Evolutionary conservation across 2,888 invertebrate species (phyloP).

Genomic region (Plebejus argus): DNA sequence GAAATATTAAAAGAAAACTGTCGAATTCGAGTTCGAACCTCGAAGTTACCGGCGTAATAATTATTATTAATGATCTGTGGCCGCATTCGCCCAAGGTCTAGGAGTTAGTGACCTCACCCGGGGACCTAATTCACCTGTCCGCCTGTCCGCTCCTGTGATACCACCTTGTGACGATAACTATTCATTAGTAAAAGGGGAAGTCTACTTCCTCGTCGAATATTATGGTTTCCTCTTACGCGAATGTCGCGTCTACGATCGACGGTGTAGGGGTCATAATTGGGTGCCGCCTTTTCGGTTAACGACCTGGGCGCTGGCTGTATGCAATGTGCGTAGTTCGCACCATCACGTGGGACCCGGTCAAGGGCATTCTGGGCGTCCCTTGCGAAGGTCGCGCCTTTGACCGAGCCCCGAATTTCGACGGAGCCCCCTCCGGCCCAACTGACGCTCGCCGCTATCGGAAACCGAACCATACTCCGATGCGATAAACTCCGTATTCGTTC

Average conservation of each 20-base stretch:
- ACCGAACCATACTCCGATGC: neutral
- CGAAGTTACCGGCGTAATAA: neutral
- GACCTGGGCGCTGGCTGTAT: constrained; percentile 36
- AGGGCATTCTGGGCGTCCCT: constrained; percentile 47
- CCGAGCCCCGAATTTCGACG: constrained; percentile 47
- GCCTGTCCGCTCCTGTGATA: neutral
- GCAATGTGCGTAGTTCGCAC: constrained; percentile 44
- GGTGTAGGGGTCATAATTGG: constrained; percentile 35
- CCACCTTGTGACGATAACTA: constrained; percentile 33
- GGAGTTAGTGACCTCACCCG: neutral
- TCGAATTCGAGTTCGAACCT: neutral
- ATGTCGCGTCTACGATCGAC: constrained; percentile 33
- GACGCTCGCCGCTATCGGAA: neutral
- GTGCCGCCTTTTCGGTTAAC: constrained; percentile 34
- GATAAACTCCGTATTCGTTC: neutral
- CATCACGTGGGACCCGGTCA: constrained; percentile 50
- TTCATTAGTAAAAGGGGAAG: constrained; percentile 35
- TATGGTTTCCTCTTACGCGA: constrained; percentile 27
- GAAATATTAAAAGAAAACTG: constrained; percentile 14
- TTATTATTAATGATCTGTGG: constrained; percentile 1
- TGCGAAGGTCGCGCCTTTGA: constrained; percentile 50
- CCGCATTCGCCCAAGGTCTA: constrained; percentile 7
- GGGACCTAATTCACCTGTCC: constrained; percentile 5
- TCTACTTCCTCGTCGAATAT: constrained; percentile 36
- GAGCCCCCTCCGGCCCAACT: constrained; percentile 32